Evolutionary conservation across 92 coral and sea anemone genomes (phyloP), one percentile per base, ranked within the genome.

Genomic region (Actinostola sp.): DNA sequence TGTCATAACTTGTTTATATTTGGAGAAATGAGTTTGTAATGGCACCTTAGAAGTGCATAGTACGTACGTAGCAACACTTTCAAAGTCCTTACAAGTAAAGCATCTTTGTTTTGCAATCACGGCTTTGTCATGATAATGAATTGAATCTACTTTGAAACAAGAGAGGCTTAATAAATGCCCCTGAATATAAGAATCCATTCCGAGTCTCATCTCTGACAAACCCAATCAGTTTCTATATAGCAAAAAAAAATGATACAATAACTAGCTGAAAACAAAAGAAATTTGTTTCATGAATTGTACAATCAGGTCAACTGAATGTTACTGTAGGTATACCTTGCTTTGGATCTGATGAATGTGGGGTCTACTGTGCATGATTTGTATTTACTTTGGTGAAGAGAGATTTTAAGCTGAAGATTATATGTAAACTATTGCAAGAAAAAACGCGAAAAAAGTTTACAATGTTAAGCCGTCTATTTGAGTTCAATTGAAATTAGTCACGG

Each of bases 391-490:
- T 2, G 21, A 52, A 1, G 39, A 57, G 36, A 4, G 39, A 54
- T 54, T 54, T 21, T 54, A 2, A 54, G 32, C 61, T 3, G 9
- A 57, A 57, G 60, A 7, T 20, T 38, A 27, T 30, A 38, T 57
- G 63, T 27, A 21, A 54, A 27, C 61, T 21, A 29, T 54, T 25
- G 31, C 63, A 57, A 57, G 63, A 57, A 57, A 57, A 57, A 57
- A 17, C 63, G 20, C 13, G 63, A 26, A 57, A 57, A 30, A 54
- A 19, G 61, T 3, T 21, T 8, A 2, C 3, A 7, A 23, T 27
- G 28, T 17, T 6, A 27, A 46, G 7, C 7, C 19, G 2, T 19
- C 38, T 20, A 19, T 17, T 27, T 57, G 36, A 6, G n/a, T 6
- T 27, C 5, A 53, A 26, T 19, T 27, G 36, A 12, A 27, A 9